phyloP scores from a whole-genome alignment of 2,888 invertebrate species.

The Spicauda simplicius region DNA sequence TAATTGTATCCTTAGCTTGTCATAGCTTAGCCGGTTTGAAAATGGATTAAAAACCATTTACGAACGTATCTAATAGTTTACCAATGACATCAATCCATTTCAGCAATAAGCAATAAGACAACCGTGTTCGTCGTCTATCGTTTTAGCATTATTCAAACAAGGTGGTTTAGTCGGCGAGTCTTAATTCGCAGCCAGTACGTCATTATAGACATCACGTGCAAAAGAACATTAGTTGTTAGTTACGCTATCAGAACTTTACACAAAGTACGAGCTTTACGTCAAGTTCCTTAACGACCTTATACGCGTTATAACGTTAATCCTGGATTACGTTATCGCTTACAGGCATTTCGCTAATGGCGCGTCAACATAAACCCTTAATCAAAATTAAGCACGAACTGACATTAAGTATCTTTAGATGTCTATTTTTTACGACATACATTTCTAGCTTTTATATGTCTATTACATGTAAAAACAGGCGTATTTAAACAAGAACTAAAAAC shows the following conservation, averaged over 20 bases:
- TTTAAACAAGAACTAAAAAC: conserved; percentile 5
- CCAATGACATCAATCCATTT: no score
- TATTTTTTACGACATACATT: conserved; percentile 13
- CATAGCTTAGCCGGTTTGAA: no score
- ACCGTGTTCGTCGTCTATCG: not conserved
- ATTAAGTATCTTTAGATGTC: conserved; percentile 13
- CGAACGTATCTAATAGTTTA: no score
- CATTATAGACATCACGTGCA: conserved; percentile 32
- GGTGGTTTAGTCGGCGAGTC: not conserved
- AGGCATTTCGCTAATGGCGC: conserved; percentile 30
- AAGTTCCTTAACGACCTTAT: conserved; percentile 29
- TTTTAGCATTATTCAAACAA: not conserved
- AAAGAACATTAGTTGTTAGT: conserved; percentile 28
- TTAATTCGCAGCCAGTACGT: conserved; percentile 20
- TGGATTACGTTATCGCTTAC: conserved; percentile 35
- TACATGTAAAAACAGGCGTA: conserved; percentile 17
- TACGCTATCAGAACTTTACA: conserved; percentile 31
- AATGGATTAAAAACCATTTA: no score
- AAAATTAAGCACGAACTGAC: conserved; percentile 27
- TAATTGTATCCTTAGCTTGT: no score
- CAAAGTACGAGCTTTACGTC: conserved; percentile 28
- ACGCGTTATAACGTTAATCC: conserved; percentile 30
- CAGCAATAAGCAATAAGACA: no score
- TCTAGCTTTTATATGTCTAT: not conserved
- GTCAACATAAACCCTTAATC: conserved; percentile 30